These are phyloP conservation scores for Gymnobelideus leadbeateri DNA, from an alignment of 2,113 vertebrate genomes.

Conservation along the genomic window DNA sequence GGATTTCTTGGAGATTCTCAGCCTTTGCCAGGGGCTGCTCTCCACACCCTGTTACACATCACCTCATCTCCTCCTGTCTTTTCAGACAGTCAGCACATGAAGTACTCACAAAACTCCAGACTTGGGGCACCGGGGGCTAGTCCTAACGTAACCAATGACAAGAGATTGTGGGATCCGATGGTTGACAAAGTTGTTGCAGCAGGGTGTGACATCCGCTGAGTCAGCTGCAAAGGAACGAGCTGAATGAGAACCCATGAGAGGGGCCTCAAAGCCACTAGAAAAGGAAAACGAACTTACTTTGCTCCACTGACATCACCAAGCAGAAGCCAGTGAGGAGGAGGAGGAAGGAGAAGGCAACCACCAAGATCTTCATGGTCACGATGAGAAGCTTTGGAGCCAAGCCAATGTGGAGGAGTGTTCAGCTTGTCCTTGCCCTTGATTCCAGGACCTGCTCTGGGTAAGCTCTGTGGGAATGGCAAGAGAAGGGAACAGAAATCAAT, in stretches of 20 bases:
- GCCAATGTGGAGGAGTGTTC: not conserved
- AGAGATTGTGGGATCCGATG: slow-evolving; percentile 67
- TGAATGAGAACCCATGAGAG: not conserved
- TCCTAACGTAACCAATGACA: slow-evolving; percentile 77
- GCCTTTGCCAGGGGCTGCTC: not conserved
- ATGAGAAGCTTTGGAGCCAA: not conserved
- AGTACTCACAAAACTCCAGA: not conserved
- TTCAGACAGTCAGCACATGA: not conserved
- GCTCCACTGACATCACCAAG: slow-evolving; percentile 29
- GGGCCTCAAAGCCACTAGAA: not conserved
- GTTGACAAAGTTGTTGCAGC: slow-evolving; percentile 70
- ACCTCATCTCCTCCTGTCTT: not conserved
- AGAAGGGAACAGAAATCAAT: not conserved
- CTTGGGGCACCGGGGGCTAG: slow-evolving; percentile 73
- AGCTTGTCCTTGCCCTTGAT: not conserved
- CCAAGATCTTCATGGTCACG: not conserved
- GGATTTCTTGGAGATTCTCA: not conserved
- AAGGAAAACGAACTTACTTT: slow-evolving; percentile 58
- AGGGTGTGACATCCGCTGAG: slow-evolving; percentile 62
- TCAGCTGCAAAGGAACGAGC: slow-evolving; percentile 71
- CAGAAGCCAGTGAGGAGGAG: not conserved
- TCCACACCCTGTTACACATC: not conserved
- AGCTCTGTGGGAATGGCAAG: not conserved
- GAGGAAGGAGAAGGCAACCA: slow-evolving; percentile 28
- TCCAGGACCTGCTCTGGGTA: not conserved